phyloP scores from a whole-genome alignment of 2,113 vertebrate species.

The Phalacrocorax pelagicus region DNA sequence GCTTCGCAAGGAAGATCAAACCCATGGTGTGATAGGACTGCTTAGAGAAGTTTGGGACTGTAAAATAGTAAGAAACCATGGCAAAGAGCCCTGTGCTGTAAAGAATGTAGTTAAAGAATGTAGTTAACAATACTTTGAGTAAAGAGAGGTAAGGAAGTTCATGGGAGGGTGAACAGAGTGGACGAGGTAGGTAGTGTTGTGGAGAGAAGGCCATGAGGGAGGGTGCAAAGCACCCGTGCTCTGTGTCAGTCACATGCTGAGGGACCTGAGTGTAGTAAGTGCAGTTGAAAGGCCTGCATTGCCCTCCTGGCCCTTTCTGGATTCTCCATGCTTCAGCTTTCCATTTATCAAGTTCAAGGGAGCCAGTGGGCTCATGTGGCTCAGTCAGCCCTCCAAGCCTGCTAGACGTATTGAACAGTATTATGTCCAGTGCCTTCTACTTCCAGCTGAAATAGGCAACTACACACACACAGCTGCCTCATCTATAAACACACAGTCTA shows the following conservation, averaged over 20 bases:
- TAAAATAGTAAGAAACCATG: not conserved
- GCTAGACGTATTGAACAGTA: not conserved
- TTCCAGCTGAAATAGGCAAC: not conserved
- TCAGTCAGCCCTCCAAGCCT: not conserved
- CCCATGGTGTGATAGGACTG: not conserved
- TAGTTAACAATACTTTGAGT: not conserved
- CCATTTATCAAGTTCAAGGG: not conserved
- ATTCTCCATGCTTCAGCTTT: not conserved
- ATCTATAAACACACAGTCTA: not conserved
- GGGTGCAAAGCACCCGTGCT: accelerated
- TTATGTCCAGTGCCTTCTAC: not conserved
- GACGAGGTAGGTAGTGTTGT: accelerated
- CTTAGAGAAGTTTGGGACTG: not conserved
- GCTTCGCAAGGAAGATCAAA: not conserved
- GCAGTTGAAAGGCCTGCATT: accelerated
- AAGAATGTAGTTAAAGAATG: not conserved
- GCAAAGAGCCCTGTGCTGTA: not conserved
- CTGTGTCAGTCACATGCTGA: not conserved
- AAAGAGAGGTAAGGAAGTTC: not conserved
- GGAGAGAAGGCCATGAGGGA: not conserved
- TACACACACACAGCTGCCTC: not conserved
- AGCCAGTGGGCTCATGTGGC: not conserved
- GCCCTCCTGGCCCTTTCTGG: not conserved
- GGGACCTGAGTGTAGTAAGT: not conserved
- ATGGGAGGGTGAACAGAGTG: not conserved